Evolutionary conservation across 2,888 invertebrate genomes (phyloP), one percentile per base, ranked within the genome.

Genomic region (Leucania comma): DNA sequence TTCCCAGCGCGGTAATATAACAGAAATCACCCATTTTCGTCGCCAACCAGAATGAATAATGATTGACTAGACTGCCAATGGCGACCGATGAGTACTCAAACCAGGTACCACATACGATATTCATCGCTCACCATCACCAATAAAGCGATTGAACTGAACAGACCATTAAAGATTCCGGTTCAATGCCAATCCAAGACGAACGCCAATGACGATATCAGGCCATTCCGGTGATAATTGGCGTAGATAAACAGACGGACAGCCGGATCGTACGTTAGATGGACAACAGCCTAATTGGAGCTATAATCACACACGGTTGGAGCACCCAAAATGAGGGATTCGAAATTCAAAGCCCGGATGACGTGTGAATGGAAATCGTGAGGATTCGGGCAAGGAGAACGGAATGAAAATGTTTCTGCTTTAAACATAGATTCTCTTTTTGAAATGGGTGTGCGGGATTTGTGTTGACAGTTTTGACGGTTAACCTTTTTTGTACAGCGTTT

Each of bases 171-270:
- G 64, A 68, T 79, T 81, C 72, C 67, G 50, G 63, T 9, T 68
- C 61, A 72, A 68, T 78, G 58, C 72, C 38, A 68, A 64, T 51
- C 62, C 65, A 74, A 78, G 78, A 74, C 50, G 51, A 62, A 46
- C 57, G 14, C 53, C 72, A 38, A 70, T 64, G 61, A 68, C 63
- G 68, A 51, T 70, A 71, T 73, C 68, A 24, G 35, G 50, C 67
- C 50, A 79, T 75, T 73, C 61, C 56, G 1, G 60, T 59, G 72
- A 75, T 82, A 84, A 84, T 84, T 84, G 82, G 68, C 59, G 53
- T 22, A 82, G 84, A 82, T 82, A 84, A 82, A 82, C 84, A 84
- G 67, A 48, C 62, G 29, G 67, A 75, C 84, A 84, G 62, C 60
- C 29, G 51, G 71, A 72, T 84, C 64, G 78, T 72, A 78, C 60